Evolutionary conservation across 1,140 invertebrate species (phyloP).

Genomic region (Drosophila varians): DNA sequence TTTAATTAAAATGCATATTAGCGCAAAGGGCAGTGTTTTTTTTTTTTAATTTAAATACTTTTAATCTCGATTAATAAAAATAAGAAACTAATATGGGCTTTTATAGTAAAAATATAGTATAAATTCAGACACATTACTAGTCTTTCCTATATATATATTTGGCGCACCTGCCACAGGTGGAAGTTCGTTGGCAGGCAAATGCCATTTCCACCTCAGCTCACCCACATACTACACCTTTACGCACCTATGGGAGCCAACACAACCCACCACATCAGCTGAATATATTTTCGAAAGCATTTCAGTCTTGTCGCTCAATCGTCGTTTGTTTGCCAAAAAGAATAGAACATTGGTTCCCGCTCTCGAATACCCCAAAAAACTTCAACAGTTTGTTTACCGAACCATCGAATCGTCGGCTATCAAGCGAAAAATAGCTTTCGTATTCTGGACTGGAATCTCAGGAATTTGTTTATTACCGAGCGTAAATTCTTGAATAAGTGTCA

Average conservation of each 20-base stretch:
- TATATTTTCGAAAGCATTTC: slow-evolving; percentile 53
- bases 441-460: slow-evolving; percentile 64
- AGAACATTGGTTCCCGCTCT: slow-evolving; percentile 5
- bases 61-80: too few relatives aligned
- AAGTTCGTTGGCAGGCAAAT: slow-evolving; percentile 10
- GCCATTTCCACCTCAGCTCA: slow-evolving; percentile 31
- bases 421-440: slow-evolving; percentile 51
- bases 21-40: too few relatives aligned
- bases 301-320: slow-evolving; percentile 58
- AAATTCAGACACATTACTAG: too few relatives aligned
- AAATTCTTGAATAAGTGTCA: slow-evolving; percentile 45
- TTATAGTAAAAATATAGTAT: too few relatives aligned
- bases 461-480: slow-evolving; percentile 65
- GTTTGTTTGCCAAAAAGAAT: slow-evolving; percentile 49
- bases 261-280: slow-evolving; percentile 59
- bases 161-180: slow-evolving; percentile 47
- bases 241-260: slow-evolving; percentile 35
- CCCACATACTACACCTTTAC: slow-evolving; percentile 58
- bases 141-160: too few relatives aligned
- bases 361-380: slow-evolving; percentile 13
- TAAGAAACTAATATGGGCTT: too few relatives aligned
- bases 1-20: too few relatives aligned
- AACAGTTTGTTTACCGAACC: slow-evolving; percentile 51
- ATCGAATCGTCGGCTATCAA: slow-evolving; percentile 7
- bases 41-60: too few relatives aligned